A percentile compares a stretch with the other conserved stretches of the same genome.
Conservation (phyloP, 2,888 invertebrate species). For the Scaptomyza reducta region DNA sequence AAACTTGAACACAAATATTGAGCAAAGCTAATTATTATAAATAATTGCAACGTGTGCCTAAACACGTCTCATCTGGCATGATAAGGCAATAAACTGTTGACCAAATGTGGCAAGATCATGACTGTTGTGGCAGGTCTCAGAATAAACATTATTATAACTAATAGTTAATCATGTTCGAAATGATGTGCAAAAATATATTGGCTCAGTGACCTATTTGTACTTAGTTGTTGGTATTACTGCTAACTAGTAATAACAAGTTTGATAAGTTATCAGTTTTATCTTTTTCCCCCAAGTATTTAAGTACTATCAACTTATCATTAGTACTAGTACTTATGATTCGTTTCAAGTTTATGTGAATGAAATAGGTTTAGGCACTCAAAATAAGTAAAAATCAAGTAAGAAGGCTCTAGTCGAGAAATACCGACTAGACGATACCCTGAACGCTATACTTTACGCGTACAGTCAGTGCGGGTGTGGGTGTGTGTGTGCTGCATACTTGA, state of each 20-base stretch:
- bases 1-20: constrained; percentile 75
- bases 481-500: too few species aligned
- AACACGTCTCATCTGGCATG: constrained; percentile 29
- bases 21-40: constrained; percentile 67
- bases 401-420: too few species aligned
- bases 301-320: too few species aligned
- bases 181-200: background rate
- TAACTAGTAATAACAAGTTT: background rate
- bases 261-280: background rate
- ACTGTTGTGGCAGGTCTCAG: background rate
- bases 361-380: too few species aligned
- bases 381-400: too few species aligned
- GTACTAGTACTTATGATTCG: too few species aligned
- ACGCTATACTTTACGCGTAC: too few species aligned
- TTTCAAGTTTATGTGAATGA: too few species aligned
- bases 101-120: background rate
- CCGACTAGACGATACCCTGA: too few species aligned
- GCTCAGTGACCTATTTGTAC: constrained; percentile 13
- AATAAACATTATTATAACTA: constrained; percentile 19
- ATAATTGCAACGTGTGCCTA: constrained; percentile 42
- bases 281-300: too few species aligned
- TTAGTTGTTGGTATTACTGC: background rate
- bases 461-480: too few species aligned
- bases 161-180: constrained; percentile 10
- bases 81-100: constrained; percentile 25